Evolutionary conservation across 2,888 invertebrate genomes (phyloP).

Genomic region (Saturnia pavonia): DNA sequence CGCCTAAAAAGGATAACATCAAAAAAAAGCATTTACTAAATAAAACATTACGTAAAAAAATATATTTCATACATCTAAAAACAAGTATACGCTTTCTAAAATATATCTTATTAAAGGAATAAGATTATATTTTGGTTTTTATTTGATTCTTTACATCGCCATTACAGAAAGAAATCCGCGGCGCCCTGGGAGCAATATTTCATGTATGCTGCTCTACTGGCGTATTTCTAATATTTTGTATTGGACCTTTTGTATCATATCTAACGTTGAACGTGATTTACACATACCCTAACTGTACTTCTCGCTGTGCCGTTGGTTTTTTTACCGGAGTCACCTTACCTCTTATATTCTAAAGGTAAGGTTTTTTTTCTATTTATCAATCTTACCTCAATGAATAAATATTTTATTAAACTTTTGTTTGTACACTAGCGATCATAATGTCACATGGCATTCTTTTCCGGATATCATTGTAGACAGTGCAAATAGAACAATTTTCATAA

Average conservation of each 20-base stretch:
- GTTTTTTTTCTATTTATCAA: not conserved
- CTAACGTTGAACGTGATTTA: conserved; percentile 44
- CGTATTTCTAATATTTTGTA: conserved; percentile 51
- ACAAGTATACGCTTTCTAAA: not conserved
- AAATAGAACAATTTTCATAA: too few relatives aligned
- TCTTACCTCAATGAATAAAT: not conserved
- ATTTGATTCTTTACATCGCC: not conserved
- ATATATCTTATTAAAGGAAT: not conserved
- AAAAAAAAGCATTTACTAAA: too few relatives aligned
- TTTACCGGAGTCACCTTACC: conserved; percentile 52
- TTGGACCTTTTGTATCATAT: conserved; percentile 62
- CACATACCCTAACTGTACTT: conserved; percentile 27
- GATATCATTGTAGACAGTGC: too few relatives aligned
- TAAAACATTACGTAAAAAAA: too few relatives aligned
- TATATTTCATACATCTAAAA: too few relatives aligned
- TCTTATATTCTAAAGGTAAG: conserved; percentile 49
- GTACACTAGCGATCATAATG: too few relatives aligned
- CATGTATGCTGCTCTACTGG: conserved; percentile 62
- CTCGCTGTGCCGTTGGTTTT: conserved; percentile 40
- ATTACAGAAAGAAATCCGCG: conserved; percentile 65
- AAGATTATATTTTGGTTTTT: not conserved
- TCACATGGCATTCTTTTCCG: too few relatives aligned
- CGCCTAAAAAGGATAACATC: too few relatives aligned
- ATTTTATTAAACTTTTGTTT: too few relatives aligned
- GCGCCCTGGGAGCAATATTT: conserved; percentile 57